Conservation (phyloP, 92 coral and sea anemone genomes). For the Porites divaricata region DNA sequence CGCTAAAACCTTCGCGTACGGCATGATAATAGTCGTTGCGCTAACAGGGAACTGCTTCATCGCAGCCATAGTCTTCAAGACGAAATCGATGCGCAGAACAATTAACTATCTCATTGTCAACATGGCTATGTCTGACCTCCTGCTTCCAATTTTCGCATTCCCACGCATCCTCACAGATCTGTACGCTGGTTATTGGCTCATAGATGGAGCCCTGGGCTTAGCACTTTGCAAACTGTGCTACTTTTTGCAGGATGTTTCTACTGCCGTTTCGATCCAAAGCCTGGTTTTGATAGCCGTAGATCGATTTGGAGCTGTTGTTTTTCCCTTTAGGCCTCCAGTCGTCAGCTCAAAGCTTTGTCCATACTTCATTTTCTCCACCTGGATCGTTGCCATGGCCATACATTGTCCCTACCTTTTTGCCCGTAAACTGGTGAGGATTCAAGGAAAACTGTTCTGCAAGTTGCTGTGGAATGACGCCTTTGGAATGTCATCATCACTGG, state of each 20-base stretch:
- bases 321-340: constrained; percentile 37
- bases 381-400: constrained; percentile 48
- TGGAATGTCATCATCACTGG: constrained; percentile 33
- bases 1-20: constrained; percentile 13
- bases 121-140: constrained; percentile 53
- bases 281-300: constrained; percentile 47
- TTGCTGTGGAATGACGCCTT: constrained; percentile 30
- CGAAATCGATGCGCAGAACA: constrained; percentile 34
- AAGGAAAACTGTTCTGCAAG: neutral
- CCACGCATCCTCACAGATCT: constrained; percentile 21
- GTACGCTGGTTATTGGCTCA: constrained; percentile 38
- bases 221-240: constrained; percentile 38
- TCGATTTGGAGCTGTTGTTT: constrained; percentile 54
- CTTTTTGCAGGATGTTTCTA: constrained; percentile 47
- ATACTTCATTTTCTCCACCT: constrained; percentile 16
- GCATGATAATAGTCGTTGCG: constrained; percentile 7
- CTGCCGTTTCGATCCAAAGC: constrained; percentile 45
- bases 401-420: constrained; percentile 36
- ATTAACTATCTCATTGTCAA: constrained; percentile 49
- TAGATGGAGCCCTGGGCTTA: constrained; percentile 28
- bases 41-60: constrained; percentile 32
- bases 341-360: constrained; percentile 27
- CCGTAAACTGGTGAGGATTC: neutral
- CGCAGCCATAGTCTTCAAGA: constrained; percentile 23
- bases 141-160: constrained; percentile 26